Evolutionary conservation across 2,888 invertebrate species (phyloP).

Genomic region (Nomada fucata): DNA sequence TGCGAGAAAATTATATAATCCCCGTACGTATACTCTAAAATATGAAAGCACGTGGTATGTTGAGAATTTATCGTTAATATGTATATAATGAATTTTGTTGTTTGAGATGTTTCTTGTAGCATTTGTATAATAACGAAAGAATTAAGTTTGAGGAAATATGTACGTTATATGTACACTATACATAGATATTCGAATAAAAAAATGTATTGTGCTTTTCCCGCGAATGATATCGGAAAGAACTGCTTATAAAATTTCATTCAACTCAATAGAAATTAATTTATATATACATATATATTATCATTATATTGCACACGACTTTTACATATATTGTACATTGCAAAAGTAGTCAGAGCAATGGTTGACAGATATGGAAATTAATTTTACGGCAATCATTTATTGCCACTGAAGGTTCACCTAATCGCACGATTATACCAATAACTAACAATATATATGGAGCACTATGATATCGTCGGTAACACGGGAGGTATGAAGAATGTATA

Average conservation of each 20-base stretch:
- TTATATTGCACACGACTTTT: constrained; percentile 51
- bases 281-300: constrained; percentile 62
- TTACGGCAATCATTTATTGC: constrained; percentile 48
- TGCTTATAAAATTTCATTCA: constrained; percentile 73
- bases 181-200: constrained; percentile 62
- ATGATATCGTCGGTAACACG: constrained; percentile 64
- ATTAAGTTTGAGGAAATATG: constrained; percentile 56
- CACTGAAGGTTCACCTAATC: constrained; percentile 48
- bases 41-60: constrained; percentile 47
- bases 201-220: constrained; percentile 69
- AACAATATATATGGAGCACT: constrained; percentile 50
- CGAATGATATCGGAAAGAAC: constrained; percentile 63
- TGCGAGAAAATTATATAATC: constrained; percentile 14
- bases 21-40: constrained; percentile 40
- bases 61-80: constrained; percentile 53
- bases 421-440: constrained; percentile 62
- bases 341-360: constrained; percentile 79
- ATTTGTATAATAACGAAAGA: constrained; percentile 49
- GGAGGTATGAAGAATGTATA: constrained; percentile 74
- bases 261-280: constrained; percentile 65
- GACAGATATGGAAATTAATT: constrained; percentile 64
- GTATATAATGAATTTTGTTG: constrained; percentile 66
- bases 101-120: constrained; percentile 63
- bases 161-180: constrained; percentile 62
- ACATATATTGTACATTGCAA: constrained; percentile 79